Base-by-base conservation (phyloP, 2,797 vertebrate species). In the Hydrophis major region DNA sequence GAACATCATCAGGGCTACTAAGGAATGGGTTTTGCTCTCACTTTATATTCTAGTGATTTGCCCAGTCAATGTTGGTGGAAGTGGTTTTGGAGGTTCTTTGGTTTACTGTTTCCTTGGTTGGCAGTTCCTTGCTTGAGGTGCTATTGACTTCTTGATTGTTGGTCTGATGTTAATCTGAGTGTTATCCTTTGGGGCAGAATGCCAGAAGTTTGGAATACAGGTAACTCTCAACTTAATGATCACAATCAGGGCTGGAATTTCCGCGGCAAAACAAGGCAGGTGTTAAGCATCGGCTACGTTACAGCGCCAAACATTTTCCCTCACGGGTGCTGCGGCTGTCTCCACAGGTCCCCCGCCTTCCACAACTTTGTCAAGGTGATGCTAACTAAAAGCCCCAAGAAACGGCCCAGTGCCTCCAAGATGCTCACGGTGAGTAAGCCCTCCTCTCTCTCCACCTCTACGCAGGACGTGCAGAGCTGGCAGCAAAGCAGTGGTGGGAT, bases 351-450 rank as follows among this genome's bases (percentile, higher is more conserved):
- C 0, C 95, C 98, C n/a, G 95, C 93, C 16, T 99, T 99, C 96
- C 98, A 99, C 93, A 98, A 98, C 96, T 99, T 99, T 95, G 97
- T 99, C 59, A 99, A 99, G 94, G 96, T 98, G 94, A 98, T 98
- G 95, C 96, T 99, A 93, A 98, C 98, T 92, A 98, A 98, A 96
- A 99, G 98, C 95, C 98, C 98, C 6, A 99, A 98, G 97, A 99
- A 98, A 96, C 98, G 99, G 91, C 99, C 99, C 0, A 93, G 97
- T 0, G 98, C 99, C 86, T 96, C 97, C 95, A 99, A 99, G 97
- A 98, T 99, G 98, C 98, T 99, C 89, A 97, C 97, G 1, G 98
- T 99, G 92, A 98, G 97, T 96, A 37, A 2, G 18, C 0, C 61
- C 25, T 6, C 25, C 16, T 63, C 18, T 6, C 22, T 63, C 22